A percentile compares a stretch with the other conserved stretches of the same genome.
These are phyloP conservation scores for Aramus guarauna DNA, from an alignment of 2,113 vertebrate genomes.

Conservation along the genomic window DNA sequence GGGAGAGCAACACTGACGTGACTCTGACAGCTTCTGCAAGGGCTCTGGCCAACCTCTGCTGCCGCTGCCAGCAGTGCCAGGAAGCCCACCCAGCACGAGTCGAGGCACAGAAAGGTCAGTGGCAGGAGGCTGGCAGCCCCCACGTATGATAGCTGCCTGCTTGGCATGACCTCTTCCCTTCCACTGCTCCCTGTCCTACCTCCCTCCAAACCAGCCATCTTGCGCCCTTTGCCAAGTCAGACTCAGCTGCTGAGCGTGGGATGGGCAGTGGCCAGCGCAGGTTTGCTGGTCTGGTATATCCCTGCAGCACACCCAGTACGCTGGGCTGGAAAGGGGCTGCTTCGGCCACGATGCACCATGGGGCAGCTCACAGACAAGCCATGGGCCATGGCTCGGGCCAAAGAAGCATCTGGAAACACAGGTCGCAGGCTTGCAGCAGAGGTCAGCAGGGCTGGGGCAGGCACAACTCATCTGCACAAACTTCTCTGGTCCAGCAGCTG, in stretches of 20 bases:
- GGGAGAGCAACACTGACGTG: not conserved
- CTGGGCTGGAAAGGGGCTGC: not conserved
- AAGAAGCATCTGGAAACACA: not conserved
- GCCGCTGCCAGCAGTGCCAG: not conserved
- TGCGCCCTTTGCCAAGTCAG: not conserved
- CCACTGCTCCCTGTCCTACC: not conserved
- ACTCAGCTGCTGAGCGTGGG: not conserved
- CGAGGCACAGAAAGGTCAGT: not conserved
- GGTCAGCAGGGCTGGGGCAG: not conserved
- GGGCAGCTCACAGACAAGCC: not conserved
- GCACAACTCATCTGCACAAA: not conserved
- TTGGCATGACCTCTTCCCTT: not conserved
- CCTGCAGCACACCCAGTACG: rapidly evolving
- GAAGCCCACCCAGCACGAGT: not conserved
- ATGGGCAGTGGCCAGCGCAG: rapidly evolving
- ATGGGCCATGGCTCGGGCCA: not conserved
- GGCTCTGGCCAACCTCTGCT: not conserved
- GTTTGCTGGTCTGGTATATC: not conserved
- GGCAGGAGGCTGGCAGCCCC: not conserved
- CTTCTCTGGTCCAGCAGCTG: not conserved
- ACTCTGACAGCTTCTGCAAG: not conserved
- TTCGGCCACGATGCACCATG: rapidly evolving
- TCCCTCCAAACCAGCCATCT: not conserved
- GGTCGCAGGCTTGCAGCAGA: not conserved
- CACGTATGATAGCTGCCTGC: not conserved